These are phyloP conservation scores for Bovichtus diacanthus DNA, from an alignment of 2,797 vertebrate species.

Conservation along the genomic window DNA sequence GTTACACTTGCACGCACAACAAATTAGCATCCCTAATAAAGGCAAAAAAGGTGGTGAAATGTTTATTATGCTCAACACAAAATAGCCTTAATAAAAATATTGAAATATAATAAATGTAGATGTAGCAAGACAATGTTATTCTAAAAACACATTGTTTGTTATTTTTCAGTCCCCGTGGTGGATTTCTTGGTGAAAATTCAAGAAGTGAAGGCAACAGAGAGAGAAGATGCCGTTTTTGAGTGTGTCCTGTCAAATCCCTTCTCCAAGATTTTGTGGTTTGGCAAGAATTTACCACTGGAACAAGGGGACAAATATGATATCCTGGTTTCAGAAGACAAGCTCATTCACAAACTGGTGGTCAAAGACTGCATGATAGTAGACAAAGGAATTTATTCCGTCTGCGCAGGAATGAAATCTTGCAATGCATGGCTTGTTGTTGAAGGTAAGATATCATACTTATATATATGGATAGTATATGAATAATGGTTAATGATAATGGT, in stretches of 20 bases:
- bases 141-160: background rate
- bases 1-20: conserved; percentile 1
- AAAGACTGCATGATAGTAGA: conserved; percentile 84
- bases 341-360: conserved; percentile 87
- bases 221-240: conserved; percentile 83
- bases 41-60: background rate
- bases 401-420: conserved; percentile 84
- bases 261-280: conserved; percentile 84
- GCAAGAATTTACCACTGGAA: conserved; percentile 81
- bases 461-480: background rate
- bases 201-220: conserved; percentile 82
- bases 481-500: background rate
- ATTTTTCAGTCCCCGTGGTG: conserved; percentile 72
- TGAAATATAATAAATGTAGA: background rate
- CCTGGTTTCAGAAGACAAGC: conserved; percentile 86
- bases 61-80: background rate
- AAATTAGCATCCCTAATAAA: background rate
- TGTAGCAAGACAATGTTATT: background rate
- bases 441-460: conserved; percentile 86
- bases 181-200: conserved; percentile 85
- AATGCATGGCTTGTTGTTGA: conserved; percentile 91
- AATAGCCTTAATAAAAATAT: background rate
- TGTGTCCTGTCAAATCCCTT: conserved; percentile 85
- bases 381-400: conserved; percentile 87
- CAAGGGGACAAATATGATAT: conserved; percentile 84